Evolutionary conservation across 1,140 invertebrate species (phyloP), one percentile per base, ranked within the genome.

Genomic region (Drosophila elegans): DNA sequence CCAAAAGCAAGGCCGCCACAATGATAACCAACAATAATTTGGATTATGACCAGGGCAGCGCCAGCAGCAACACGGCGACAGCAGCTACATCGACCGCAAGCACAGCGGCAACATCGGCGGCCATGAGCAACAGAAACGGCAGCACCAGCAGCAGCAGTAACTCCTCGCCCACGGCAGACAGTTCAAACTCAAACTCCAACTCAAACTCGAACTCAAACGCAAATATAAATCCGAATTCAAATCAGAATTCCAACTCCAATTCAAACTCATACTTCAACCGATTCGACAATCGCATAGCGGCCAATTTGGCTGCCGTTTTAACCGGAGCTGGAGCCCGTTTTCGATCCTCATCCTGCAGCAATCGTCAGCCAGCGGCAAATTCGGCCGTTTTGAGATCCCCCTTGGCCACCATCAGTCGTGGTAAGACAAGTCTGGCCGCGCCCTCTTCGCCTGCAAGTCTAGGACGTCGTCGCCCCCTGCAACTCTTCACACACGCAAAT

Each of bases 11-110:
- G 29, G 38, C 66, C 73, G 51, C 55, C 78, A 71, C 85, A 83
- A 91, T 91, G 90, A 91, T 91, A 81, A 91, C 84, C 83, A 88
- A 91, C 90, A 91, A 91, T 86, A 91, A 91, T 90, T 91, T 91
- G 81, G 85, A 91, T 84, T 91, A 91, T 69, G 90, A 83, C 60
- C 88, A 83, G 72, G 81, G 75, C 69, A 78, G 82, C 59, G 42
- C 56, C 56, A 54, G 42, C 42, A 44, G 55, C 53, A 54, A 36
- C 54, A 32, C 62, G 39, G n/a, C n/a, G 34, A 42, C 62, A 44
- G 21, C 29, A 49, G 34, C 53, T 48, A 38, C 52, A 29, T 16
- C 63, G 0, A 41, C 69, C 39, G 25, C 52, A 36, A 51, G 34
- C 71, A 55, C 64, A 41, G 49, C 53, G 44, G 54, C 51, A 56